phyloP scores from a whole-genome alignment of 2,888 invertebrate genomes.

The Rhingia campestris region DNA sequence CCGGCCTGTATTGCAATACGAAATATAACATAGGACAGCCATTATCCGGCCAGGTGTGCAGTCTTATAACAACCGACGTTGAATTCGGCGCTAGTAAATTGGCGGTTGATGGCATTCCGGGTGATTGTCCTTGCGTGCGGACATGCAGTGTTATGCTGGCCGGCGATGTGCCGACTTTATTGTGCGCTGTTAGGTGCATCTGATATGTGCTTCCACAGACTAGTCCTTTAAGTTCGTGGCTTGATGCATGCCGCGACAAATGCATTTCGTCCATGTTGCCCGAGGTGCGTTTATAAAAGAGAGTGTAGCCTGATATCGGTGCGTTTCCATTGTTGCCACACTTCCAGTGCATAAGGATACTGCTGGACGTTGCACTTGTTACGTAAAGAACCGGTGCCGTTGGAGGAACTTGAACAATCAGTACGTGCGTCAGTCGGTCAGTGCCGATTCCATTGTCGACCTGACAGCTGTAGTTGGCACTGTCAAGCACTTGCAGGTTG shows the following conservation, averaged over 20 bases:
- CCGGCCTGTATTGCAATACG: conserved; percentile 87
- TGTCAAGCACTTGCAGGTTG: conserved; percentile 86
- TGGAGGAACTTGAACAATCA: conserved; percentile 90
- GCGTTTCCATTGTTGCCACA: conserved; percentile 88
- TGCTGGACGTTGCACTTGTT: conserved; percentile 89
- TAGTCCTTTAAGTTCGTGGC: conserved; percentile 87
- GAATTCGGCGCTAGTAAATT: conserved; percentile 88
- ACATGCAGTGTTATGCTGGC: conserved; percentile 88
- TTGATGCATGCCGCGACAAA: conserved; percentile 86
- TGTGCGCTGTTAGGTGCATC: conserved; percentile 87
- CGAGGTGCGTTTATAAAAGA: conserved; percentile 87
- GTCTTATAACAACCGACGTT: conserved; percentile 86
- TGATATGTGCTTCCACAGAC: conserved; percentile 90
- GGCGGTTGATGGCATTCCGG: conserved; percentile 86
- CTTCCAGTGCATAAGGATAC: conserved; percentile 90
- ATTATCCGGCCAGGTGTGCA: conserved; percentile 89
- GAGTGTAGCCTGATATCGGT: conserved; percentile 87
- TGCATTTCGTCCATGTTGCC: conserved; percentile 87
- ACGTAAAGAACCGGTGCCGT: conserved; percentile 89
- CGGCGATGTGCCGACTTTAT: conserved; percentile 88
- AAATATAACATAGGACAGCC: conserved; percentile 88
- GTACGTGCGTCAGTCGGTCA: conserved; percentile 86
- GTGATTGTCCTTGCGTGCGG: conserved; percentile 88
- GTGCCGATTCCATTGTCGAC: conserved; percentile 87
- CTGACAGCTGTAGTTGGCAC: conserved; percentile 89